Base-by-base conservation (phyloP, 1,140 invertebrate species). In the Sitobion miscanthi region DNA sequence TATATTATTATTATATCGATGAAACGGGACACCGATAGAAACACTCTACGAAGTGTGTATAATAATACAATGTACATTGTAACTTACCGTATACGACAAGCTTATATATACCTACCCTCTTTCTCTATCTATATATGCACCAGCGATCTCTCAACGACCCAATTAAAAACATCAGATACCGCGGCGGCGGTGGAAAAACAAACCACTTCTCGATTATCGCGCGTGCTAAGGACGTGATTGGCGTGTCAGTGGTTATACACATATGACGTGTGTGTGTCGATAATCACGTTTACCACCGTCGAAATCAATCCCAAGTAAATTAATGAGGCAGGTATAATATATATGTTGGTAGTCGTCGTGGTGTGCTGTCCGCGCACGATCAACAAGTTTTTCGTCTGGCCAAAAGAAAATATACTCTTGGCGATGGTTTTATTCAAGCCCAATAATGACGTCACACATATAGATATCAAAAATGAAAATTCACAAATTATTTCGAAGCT, bases 151-250 rank as follows among this genome's bases (percentile, higher is more conserved):
- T 77, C 62, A n/a, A 77, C 62, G 62, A 77, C n/a, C 62, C 62
- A 77, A 77, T 77, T 77, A 77, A 77, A 77, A 77, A 77, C 62
- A 69, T 69, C 62, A 30, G 62, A 69, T 69, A 77, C 62, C 62
- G 14, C n/a, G 30, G n/a, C 11, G 62, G 23, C 30, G 62, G 62
- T 17, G n/a, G 62, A 77, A 77, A 69, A 77, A 77, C 62, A 30
- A 77, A n/a, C 62, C 57, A 3, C 57, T 30, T 77, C 30, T 77
- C 62, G 62, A n/a, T 69, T 69, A 69, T 69, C 62, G 30, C n/a
- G n/a, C 62, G 62, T 77, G 62, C 62, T 77, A 77, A 77, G n/a
- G 62, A 77, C 62, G 30, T n/a, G 62, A 77, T 77, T 14, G 62
- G 30, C 62, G 62, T 62, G 57, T 69, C 62, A 25, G 62, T 14